A percentile compares a stretch with the other conserved stretches of the same genome.
Conservation (phyloP, 2,888 invertebrate species). For the Sthenelais limicola region DNA sequence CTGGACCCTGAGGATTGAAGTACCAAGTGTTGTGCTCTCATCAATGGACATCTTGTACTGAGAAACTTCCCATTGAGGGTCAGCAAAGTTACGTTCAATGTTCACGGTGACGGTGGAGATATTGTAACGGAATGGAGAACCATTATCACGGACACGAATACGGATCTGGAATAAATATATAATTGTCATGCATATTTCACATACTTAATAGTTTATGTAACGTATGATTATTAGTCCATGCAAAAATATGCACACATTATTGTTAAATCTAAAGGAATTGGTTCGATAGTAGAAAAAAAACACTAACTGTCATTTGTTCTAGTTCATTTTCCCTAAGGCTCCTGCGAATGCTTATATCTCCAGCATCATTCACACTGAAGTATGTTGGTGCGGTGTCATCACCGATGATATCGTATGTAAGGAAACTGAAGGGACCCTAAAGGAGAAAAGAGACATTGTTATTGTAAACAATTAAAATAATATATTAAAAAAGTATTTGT, state of each 20-base stretch:
- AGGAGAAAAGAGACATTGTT: conserved; percentile 1
- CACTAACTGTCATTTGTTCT: conserved; percentile 44
- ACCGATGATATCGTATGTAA: conserved; percentile 53
- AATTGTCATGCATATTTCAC: too few relatives aligned
- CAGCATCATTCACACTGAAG: conserved; percentile 55
- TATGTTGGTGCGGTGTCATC: conserved; percentile 61
- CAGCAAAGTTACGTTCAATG: conserved; percentile 60
- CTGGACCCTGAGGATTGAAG: conserved; percentile 50
- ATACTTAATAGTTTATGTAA: too few relatives aligned
- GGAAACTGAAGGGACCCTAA: conserved; percentile 50
- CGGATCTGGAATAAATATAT: conserved; percentile 73
- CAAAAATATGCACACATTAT: too few relatives aligned
- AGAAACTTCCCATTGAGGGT: conserved; percentile 52
- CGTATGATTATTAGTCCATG: too few relatives aligned
- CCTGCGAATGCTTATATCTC: conserved; percentile 46
- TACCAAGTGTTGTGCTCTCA: conserved; percentile 50
- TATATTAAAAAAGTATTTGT: background rate
- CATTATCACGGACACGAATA: conserved; percentile 86
- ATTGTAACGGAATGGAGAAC: conserved; percentile 75
- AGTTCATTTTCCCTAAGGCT: conserved; percentile 45
- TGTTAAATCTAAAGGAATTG: too few relatives aligned
- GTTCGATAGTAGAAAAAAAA: too few relatives aligned
- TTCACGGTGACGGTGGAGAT: conserved; percentile 55
- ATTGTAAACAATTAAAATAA: background rate
- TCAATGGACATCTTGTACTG: conserved; percentile 45